These are phyloP conservation scores for Hippotragus niger DNA, from an alignment of 2,113 vertebrate species.

Conservation along the genomic window DNA sequence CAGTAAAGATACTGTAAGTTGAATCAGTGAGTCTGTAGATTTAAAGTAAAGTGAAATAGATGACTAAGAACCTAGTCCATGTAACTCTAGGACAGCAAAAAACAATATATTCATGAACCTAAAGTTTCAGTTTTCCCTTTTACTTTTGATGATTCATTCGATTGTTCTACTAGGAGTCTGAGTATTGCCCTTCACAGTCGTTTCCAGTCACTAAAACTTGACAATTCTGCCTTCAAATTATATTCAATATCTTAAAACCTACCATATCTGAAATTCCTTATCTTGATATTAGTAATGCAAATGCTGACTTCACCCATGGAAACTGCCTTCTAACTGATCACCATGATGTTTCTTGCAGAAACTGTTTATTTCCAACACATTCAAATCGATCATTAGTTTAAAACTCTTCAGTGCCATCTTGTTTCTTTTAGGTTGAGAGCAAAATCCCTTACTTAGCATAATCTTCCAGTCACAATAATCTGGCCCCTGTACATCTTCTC, in stretches of 20 bases:
- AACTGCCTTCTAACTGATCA: not conserved
- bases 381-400: not conserved
- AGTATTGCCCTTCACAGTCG: not conserved
- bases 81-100: not conserved
- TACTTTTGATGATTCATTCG: not conserved
- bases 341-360: not conserved
- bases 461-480: not conserved
- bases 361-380: not conserved
- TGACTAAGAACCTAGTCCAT: not conserved
- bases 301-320: not conserved
- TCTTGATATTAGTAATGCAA: not conserved
- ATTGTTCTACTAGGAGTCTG: not conserved
- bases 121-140: not conserved
- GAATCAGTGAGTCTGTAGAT: not conserved
- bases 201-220: not conserved
- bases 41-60: not conserved
- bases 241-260: not conserved
- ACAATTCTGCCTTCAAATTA: not conserved
- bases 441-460: not conserved
- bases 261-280: not conserved
- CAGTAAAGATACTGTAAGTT: slow-evolving; percentile 14
- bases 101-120: not conserved
- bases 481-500: too few relatives aligned
- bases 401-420: not conserved
- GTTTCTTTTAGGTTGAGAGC: not conserved